phyloP scores from a whole-genome alignment of 2,888 invertebrate genomes.

The Dorcus parallelipipedus region DNA sequence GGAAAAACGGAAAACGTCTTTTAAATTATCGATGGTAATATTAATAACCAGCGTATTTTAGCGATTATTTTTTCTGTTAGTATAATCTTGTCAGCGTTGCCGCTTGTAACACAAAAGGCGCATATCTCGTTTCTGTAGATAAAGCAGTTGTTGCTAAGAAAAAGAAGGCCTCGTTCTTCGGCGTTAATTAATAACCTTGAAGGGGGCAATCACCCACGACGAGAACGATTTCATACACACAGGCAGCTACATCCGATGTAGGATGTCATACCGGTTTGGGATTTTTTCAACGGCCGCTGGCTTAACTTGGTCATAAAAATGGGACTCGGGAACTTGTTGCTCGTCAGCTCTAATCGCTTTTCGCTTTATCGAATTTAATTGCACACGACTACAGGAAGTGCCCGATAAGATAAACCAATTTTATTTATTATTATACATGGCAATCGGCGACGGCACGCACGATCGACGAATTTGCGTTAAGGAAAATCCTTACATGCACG shows the following conservation, averaged over 20 bases:
- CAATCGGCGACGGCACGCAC: no score
- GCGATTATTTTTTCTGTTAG: no score
- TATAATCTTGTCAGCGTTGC: no score
- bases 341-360: not conserved
- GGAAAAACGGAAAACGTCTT: no score
- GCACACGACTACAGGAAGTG: conserved; percentile 1
- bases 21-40: no score
- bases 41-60: no score
- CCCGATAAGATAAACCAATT: conserved; percentile 8
- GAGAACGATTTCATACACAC: conserved; percentile 4
- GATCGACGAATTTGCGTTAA: no score
- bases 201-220: conserved; percentile 31
- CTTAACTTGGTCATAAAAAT: conserved; percentile 1
- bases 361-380: conserved; percentile 3
- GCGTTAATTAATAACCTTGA: conserved; percentile 28
- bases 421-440: no score
- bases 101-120: no score
- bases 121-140: not conserved
- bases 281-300: conserved; percentile 2
- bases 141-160: not conserved
- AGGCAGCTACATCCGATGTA: conserved; percentile 7
- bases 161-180: not conserved
- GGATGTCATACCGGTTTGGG: conserved; percentile 18
- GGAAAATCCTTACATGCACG: no score
- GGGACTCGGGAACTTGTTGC: no score